Evolutionary conservation across 2,797 vertebrate genomes (phyloP).

Genomic region (Gobionotothen gibberifrons): DNA sequence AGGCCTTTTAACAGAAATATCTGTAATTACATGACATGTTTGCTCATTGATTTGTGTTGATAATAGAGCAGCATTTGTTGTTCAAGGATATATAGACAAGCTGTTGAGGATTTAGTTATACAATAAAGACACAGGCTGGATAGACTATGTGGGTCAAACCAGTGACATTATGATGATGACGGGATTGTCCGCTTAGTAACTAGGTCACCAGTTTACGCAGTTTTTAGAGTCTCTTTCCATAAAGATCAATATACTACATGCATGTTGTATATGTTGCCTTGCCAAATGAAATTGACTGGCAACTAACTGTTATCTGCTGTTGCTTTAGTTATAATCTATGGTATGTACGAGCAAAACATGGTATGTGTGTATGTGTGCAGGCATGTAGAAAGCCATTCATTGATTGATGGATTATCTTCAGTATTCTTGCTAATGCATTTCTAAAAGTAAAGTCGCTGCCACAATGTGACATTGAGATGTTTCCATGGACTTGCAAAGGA

Average conservation of each 20-base stretch:
- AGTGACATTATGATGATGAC: constrained; percentile 30
- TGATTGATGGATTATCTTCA: not conserved
- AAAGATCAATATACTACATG: not conserved
- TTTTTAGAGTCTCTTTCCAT: constrained; percentile 10
- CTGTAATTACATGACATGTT: not conserved
- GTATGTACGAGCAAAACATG: not conserved
- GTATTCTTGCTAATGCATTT: not conserved
- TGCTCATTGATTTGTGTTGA: not conserved
- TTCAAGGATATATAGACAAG: not conserved
- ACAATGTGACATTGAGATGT: not conserved
- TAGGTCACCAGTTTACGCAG: constrained; percentile 19
- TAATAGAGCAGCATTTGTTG: not conserved
- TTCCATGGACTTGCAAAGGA: not conserved
- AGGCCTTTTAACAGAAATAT: not conserved
- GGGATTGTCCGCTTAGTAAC: constrained; percentile 22
- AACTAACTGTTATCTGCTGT: constrained; percentile 8
- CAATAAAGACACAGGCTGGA: not conserved
- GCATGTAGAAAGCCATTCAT: not conserved
- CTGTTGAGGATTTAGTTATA: too few relatives aligned
- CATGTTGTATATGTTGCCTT: constrained; percentile 6
- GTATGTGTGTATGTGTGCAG: not conserved
- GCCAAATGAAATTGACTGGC: not conserved
- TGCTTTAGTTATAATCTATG: not conserved
- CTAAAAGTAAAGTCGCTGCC: not conserved
- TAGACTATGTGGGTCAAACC: constrained; percentile 19